phyloP scores from a whole-genome alignment of 1,140 invertebrate genomes.

The Drosophila paulistorum region DNA sequence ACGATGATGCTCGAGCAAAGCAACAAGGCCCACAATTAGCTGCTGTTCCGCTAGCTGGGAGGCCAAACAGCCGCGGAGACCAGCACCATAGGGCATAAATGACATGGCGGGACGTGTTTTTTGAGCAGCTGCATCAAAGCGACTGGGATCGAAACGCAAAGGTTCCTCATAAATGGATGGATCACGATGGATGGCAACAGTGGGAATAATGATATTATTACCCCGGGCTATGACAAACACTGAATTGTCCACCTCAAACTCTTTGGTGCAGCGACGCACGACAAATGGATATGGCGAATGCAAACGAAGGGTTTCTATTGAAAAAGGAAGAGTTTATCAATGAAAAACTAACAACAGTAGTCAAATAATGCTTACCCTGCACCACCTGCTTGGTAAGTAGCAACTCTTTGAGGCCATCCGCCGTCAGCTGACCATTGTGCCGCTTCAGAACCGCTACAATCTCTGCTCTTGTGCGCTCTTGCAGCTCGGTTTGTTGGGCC shows the following conservation, averaged over 20 bases:
- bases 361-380: constrained; percentile 81
- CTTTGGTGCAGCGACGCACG: constrained; percentile 83
- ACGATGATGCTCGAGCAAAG: constrained; percentile 80
- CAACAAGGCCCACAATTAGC: constrained; percentile 85
- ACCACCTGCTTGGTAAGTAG: constrained; percentile 85
- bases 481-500: constrained; percentile 86
- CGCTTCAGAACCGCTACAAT: constrained; percentile 82
- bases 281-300: constrained; percentile 85
- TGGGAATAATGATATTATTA: constrained; percentile 84
- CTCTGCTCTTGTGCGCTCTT: constrained; percentile 85
- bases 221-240: constrained; percentile 84
- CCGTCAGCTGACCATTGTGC: constrained; percentile 78
- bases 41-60: constrained; percentile 86
- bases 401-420: constrained; percentile 83
- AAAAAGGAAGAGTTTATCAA: neutral
- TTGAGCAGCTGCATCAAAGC: constrained; percentile 85
- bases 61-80: constrained; percentile 83
- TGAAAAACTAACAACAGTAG: neutral
- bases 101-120: constrained; percentile 82
- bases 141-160: constrained; percentile 87
- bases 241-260: constrained; percentile 84
- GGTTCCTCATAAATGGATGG: constrained; percentile 87
- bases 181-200: constrained; percentile 87
- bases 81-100: constrained; percentile 87
- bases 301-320: constrained; percentile 85